Conservation (phyloP, 2,797 vertebrate species). For the Chelonia mydas region DNA sequence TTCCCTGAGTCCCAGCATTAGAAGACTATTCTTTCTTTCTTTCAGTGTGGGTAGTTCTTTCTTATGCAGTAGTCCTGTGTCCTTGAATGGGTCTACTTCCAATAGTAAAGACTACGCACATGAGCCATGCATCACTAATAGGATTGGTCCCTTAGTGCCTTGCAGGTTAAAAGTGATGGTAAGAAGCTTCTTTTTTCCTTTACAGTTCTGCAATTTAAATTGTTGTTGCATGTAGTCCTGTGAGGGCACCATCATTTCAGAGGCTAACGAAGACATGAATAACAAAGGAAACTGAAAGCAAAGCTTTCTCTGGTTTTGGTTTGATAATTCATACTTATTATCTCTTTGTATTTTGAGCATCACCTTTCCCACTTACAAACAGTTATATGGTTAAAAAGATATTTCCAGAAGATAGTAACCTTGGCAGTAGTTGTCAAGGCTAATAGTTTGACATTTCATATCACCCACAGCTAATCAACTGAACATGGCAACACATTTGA, state of each 20-base stretch:
- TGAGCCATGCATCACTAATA: accelerated
- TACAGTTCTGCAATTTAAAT: neutral
- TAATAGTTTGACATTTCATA: constrained; percentile 85
- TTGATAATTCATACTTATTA: constrained; percentile 73
- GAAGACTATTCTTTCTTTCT: neutral
- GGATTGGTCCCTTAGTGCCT: accelerated
- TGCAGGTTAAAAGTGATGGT: accelerated
- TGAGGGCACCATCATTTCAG: neutral
- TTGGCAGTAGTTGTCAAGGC: constrained; percentile 71
- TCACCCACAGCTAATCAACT: constrained; percentile 81
- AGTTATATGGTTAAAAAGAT: constrained; percentile 76
- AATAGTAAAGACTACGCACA: neutral
- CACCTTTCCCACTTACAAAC: constrained; percentile 73
- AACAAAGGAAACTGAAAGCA: neutral
- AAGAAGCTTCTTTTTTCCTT: neutral
- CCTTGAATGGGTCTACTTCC: neutral
- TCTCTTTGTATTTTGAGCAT: constrained; percentile 75
- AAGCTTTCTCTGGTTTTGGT: constrained; percentile 37
- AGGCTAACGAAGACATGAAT: neutral
- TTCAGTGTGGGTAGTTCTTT: neutral
- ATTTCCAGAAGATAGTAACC: constrained; percentile 65
- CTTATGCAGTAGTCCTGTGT: neutral
- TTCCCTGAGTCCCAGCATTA: neutral
- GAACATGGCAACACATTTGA: constrained; percentile 76
- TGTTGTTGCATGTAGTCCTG: neutral